Conservation (phyloP, 2,888 invertebrate genomes). For the Osedax frankpressi region DNA sequence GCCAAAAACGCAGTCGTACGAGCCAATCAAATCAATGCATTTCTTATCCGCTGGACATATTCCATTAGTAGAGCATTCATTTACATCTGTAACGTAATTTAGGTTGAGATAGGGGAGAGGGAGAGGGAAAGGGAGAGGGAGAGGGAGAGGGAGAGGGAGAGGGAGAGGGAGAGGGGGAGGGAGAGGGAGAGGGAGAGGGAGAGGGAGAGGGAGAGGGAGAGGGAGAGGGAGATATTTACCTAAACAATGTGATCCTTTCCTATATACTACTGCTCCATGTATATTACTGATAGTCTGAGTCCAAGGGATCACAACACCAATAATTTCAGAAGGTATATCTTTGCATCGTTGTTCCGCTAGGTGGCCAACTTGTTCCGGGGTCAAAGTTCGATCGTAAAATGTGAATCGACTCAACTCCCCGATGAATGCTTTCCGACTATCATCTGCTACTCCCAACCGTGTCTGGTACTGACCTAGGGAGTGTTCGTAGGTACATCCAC, state of each 20-base stretch:
- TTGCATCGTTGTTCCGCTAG: background rate
- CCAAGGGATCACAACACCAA: background rate
- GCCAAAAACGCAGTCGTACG: background rate
- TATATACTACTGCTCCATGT: background rate
- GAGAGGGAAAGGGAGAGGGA: no score
- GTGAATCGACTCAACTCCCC: background rate
- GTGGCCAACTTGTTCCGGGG: background rate
- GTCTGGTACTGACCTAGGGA: conserved; percentile 6
- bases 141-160: no score
- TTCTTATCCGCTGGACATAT: background rate
- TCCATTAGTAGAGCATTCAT: background rate
- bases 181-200: no score
- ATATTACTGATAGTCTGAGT: background rate
- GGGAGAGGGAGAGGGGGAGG: no score
- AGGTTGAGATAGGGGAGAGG: no score
- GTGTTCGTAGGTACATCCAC: no score
- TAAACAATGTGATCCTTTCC: background rate
- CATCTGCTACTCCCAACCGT: background rate
- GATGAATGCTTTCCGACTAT: conserved; percentile 3
- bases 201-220: no score
- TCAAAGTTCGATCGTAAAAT: background rate
- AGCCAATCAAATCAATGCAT: background rate
- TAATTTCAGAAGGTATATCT: background rate
- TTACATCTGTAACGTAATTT: no score
- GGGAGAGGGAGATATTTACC: no score